Percentiles rank a stretch among this genome's conserved stretches.
These are phyloP conservation scores for Neodon shergylaensis DNA, from an alignment of 2,113 vertebrate species.

Conservation along the genomic window DNA sequence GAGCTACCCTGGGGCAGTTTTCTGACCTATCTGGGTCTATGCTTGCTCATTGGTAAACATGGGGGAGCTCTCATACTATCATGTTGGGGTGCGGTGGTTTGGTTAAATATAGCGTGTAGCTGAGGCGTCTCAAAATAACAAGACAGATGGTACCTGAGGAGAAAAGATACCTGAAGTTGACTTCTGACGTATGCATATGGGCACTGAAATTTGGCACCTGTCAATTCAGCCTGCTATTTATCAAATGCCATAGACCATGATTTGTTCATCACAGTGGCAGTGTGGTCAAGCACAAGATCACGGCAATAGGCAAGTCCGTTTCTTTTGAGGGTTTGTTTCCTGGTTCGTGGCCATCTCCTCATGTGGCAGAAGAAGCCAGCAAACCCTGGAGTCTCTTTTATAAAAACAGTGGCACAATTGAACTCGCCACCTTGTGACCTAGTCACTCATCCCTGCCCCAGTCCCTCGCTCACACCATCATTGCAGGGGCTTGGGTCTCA, in stretches of 20 bases:
- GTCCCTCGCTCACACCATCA: rapidly evolving
- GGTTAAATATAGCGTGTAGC: rapidly evolving
- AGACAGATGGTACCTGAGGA: not conserved
- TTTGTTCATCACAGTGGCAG: not conserved
- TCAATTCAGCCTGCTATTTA: not conserved
- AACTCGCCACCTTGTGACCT: not conserved
- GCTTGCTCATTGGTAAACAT: not conserved
- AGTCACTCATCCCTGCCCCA: no score
- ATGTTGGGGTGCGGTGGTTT: not conserved
- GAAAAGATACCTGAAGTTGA: not conserved
- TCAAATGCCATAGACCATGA: no score
- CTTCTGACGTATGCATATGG: no score
- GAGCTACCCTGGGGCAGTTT: rapidly evolving
- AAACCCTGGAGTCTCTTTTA: no score
- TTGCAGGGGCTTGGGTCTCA: rapidly evolving
- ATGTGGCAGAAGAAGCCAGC: no score
- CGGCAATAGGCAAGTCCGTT: rapidly evolving
- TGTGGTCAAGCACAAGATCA: no score
- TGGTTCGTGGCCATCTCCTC: rapidly evolving
- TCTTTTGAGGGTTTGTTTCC: not conserved
- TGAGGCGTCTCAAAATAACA: not conserved
- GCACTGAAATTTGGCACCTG: not conserved
- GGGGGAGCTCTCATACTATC: rapidly evolving
- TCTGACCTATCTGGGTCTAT: not conserved
- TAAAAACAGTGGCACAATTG: not conserved